Base-by-base conservation (phyloP, 2,113 vertebrate genomes). In the Geococcyx californianus region DNA sequence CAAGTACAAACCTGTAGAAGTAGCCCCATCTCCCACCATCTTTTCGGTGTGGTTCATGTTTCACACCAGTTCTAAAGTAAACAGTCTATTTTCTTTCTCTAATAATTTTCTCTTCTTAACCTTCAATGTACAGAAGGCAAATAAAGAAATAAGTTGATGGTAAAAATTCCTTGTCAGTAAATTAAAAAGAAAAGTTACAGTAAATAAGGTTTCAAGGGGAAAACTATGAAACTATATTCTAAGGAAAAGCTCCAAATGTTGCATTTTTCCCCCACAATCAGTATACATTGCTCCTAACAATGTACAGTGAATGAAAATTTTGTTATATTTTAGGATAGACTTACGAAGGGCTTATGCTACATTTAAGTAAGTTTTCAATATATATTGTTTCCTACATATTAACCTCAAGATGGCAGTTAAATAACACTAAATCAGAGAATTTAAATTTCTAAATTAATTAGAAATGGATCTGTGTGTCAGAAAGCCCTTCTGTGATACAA, bases 371-470 rank as follows among this genome's bases (percentile, higher is more conserved):
- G 11, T 62, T 96, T 90, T 44, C 13, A 59, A 77, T 52, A 85
- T n/a, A 49, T 31, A 62, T 63, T 58, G 58, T 69, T 87, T 87
- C 54, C 60, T 62, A 51, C 9, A 44, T 45, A 64, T 60, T 88
- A 95, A 78, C 24, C 18, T 82, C 7, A 16, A 83, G 52, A 85
- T 66, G 67, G 11, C 4, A 8, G 36, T 49, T 87, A 73, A 69
- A 69, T 93, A 90, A 84, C 69, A 67, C 64, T 83, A 85, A 89
- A 86, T 75, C 55, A 82, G 54, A 77, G 15, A 40, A 88, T 63
- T 87, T 45, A 88, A 60, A 92, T 94, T 87, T 77, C 38, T 92
- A 87, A 89, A 66, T 75, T 73, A 94, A 95, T 84, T 93, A 80
- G 12, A 87, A 91, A 83, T 29, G 19, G 45, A 94, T 91, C 88